Evolutionary conservation across 1,140 invertebrate genomes (phyloP), one percentile per base, ranked within the genome.

Genomic region (Zophobas morio): DNA sequence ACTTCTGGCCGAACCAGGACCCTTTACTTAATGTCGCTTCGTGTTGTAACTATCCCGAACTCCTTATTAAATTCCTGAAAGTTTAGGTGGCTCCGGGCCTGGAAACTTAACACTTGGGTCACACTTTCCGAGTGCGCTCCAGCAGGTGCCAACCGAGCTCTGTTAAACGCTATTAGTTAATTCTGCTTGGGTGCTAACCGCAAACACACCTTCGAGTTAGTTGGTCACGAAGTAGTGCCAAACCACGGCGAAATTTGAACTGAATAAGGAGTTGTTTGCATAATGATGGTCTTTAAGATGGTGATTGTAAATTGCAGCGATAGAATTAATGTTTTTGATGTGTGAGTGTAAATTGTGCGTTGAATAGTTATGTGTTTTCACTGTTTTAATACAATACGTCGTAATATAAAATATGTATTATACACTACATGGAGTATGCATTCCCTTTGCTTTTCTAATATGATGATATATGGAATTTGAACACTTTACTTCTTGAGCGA

Each of bases 71-170:
- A 46, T 46, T 46, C 3, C 3, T 46, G 3, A 46, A 46, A 46
- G 42, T 46, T 46, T 8, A 8, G 42, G 8, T 46, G 42, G 42
- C 42, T 46, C 42, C 42, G 42, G 42, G 42, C 3, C 8, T 46
- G 42, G 42, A 3, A 46, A 46, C 42, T 20, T 46, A 46, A 8
- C 42, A 46, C 6, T 3, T 46, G 20, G 20, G 20, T 20, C 20
- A 20, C 20, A 20, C 20, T 20, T 20, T 20, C 20, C 20, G 20
- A 20, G 20, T 20, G 20, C 20, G 20, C 20, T 51, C 49, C 49
- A 51, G 49, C n/a, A 51, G 49, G 49, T 51, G 49, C 49, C 49
- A 8, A 46, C 42, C 42, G 20, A 51, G 49, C 6, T n/a, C 49
- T 4, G 49, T 51, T 51, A 51, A 51, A 20, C 20, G 4, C 49